A percentile compares a stretch with the other conserved stretches of the same genome.
These are phyloP conservation scores for Solenopsis fugax DNA, from an alignment of 1,140 invertebrate genomes.

Conservation along the genomic window DNA sequence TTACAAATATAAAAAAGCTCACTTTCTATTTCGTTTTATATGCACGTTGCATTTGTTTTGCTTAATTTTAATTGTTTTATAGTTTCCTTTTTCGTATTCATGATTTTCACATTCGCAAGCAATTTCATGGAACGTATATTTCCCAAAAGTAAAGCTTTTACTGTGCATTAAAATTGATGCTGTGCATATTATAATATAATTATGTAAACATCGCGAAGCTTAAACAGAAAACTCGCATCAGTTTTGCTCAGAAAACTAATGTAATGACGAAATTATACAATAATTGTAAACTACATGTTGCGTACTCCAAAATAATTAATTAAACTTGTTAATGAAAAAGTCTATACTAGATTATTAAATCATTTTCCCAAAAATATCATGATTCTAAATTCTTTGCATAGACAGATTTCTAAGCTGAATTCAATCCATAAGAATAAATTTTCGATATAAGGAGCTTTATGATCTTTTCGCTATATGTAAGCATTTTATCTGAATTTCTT, in stretches of 20 bases:
- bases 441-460: not conserved
- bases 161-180: not conserved
- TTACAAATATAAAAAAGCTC: not conserved
- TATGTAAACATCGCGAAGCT: not conserved
- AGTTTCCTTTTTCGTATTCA: not conserved
- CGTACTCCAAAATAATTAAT: not conserved
- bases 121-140: not conserved
- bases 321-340: not conserved
- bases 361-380: not conserved
- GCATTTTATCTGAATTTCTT: not conserved
- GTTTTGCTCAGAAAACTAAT: not conserved
- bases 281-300: not conserved
- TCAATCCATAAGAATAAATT: not conserved
- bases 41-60: not conserved
- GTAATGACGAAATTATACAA: not conserved
- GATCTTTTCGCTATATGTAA: not conserved
- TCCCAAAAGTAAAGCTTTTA: not conserved
- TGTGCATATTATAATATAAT: slow-evolving; percentile 1
- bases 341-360: slow-evolving; percentile 6
- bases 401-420: not conserved
- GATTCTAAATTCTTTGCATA: not conserved
- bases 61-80: not conserved
- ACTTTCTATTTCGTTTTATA: not conserved
- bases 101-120: not conserved
- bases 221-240: not conserved